A percentile compares a stretch with the other conserved stretches of the same genome.
Evolutionary conservation across 2,113 vertebrate genomes (phyloP).

Genomic region (Hoplias malabaricus): DNA sequence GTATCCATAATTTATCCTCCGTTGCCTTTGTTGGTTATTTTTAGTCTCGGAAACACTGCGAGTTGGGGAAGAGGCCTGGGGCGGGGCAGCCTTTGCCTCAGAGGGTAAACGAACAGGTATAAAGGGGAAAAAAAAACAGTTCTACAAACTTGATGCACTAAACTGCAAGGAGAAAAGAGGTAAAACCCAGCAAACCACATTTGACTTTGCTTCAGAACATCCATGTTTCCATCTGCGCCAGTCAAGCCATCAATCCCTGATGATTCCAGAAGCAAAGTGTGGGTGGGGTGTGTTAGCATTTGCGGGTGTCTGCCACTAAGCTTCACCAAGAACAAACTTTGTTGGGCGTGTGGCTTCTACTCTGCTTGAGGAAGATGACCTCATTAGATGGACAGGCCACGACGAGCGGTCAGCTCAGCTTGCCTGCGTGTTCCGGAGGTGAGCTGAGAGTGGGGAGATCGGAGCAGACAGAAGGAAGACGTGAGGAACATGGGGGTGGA

Average conservation of each 20-base stretch:
- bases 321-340: background rate
- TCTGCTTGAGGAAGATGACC: conserved; percentile 18
- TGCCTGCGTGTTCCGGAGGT: background rate
- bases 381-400: conserved; percentile 6
- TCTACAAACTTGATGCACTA: background rate
- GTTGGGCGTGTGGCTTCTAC: background rate
- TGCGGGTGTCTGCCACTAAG: background rate
- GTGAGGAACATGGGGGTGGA: conserved; percentile 1
- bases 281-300: background rate
- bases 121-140: background rate
- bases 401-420: background rate
- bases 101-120: background rate
- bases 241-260: background rate
- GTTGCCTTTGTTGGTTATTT: conserved; percentile 38
- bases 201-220: background rate
- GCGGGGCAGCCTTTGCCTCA: background rate
- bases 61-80: background rate
- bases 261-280: background rate
- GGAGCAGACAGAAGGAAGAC: background rate
- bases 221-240: background rate
- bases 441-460: background rate
- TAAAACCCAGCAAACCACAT: too few relatives aligned
- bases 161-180: background rate
- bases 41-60: conserved; percentile 24
- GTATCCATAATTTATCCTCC: conserved; percentile 32